A percentile compares a stretch with the other conserved stretches of the same genome.
Conservation (phyloP, 2,113 vertebrate genomes). For the Halichoerus grypus region DNA sequence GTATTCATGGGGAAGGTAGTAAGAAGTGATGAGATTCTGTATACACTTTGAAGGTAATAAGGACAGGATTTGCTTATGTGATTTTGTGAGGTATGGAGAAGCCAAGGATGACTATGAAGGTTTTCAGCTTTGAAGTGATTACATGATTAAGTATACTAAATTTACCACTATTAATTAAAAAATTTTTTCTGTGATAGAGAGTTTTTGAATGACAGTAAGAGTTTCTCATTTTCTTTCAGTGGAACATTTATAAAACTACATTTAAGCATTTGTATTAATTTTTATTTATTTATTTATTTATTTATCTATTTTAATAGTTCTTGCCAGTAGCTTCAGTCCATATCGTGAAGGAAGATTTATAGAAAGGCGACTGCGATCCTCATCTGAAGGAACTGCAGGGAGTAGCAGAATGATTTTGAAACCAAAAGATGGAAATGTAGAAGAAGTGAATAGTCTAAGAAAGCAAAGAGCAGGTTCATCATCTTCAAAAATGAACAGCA, state of each 20-base stretch:
- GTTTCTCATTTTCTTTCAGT: neutral
- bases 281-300: slow-evolving; percentile 50
- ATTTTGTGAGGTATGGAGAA: neutral
- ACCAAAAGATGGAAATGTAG: slow-evolving; percentile 90
- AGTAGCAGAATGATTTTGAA: slow-evolving; percentile 92
- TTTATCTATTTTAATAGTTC: slow-evolving; percentile 75
- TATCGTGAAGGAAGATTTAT: slow-evolving; percentile 93
- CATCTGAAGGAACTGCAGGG: slow-evolving; percentile 97
- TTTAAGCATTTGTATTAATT: neutral
- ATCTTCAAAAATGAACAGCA: slow-evolving; percentile 97
- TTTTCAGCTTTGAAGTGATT: neutral
- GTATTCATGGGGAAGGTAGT: neutral
- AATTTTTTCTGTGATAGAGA: neutral
- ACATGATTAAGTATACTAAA: neutral
- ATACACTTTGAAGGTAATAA: neutral
- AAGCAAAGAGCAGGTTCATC: slow-evolving; percentile 95
- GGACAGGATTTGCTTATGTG: neutral
- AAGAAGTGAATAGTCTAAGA: slow-evolving; percentile 89
- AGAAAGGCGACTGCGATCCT: slow-evolving; percentile 95
- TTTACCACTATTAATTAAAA: neutral
- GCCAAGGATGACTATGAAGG: neutral
- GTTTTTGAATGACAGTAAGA: neutral
- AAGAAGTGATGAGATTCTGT: neutral
- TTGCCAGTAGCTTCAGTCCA: slow-evolving; percentile 91
- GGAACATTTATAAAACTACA: neutral